Evolutionary conservation across 2,113 vertebrate genomes (phyloP).

Genomic region (Candoia aspera): DNA sequence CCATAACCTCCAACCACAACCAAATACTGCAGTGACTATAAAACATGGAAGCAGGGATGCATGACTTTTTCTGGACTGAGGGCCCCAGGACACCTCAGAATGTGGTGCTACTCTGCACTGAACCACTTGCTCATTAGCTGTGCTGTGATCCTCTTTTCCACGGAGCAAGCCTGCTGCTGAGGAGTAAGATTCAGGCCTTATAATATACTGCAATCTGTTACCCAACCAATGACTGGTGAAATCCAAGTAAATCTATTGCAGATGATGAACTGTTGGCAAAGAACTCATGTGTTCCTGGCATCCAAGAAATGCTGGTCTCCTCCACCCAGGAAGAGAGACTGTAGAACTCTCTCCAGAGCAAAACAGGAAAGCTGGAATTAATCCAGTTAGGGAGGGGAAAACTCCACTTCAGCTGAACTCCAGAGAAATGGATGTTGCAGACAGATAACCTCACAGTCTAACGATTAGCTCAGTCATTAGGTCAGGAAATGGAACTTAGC

Average conservation of each 20-base stretch:
- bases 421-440: conserved; percentile 19
- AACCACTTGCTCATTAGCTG: background rate
- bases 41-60: background rate
- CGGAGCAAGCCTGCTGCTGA: background rate
- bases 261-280: conserved; percentile 25
- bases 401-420: background rate
- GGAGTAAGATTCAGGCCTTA: background rate
- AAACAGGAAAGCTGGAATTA: conserved; percentile 21
- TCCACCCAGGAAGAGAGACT: conserved; percentile 1
- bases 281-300: conserved; percentile 3
- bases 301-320: background rate
- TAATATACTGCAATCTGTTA: background rate
- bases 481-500: conserved; percentile 34
- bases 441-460: conserved; percentile 3
- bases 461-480: conserved; percentile 24
- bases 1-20: background rate
- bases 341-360: background rate
- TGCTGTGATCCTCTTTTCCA: background rate
- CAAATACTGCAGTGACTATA: background rate
- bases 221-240: conserved; percentile 12
- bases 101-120: background rate
- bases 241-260: conserved; percentile 18
- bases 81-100: background rate
- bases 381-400: conserved; percentile 11
- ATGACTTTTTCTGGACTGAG: background rate